Evolutionary conservation across 2,113 vertebrate species (phyloP), one percentile per base, ranked within the genome.

Genomic region (Pseudonaja textilis): DNA sequence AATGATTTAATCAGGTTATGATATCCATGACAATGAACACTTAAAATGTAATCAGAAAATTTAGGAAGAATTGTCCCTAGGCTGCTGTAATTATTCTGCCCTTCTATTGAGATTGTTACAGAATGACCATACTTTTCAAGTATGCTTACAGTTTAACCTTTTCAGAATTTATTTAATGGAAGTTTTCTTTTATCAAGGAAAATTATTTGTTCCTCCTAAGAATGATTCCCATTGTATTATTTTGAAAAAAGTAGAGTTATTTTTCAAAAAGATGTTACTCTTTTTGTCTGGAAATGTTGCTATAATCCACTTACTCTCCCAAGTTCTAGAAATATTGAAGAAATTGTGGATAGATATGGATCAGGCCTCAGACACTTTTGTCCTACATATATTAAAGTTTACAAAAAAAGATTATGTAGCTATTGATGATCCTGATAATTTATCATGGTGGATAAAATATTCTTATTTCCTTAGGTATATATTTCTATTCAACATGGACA

Each of bases 1-100:
- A 98, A 98, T 97, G 98, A 98, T 98, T 98, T 98, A 98, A 98
- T 99, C 98, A 98, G 98, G 97, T 98, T 98, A 98, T 99, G 98
- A 98, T 99, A 98, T 99, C 98, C 98, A 96, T 99, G 98, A 98
- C 98, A 99, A 98, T 98, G 98, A 98, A 97, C 98, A 98, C 98
- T 99, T 99, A 98, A 97, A 98, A 98, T 97, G 97, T 98, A 99
- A 98, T 99, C 98, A 98, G 98, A 98, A 98, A 98, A 98, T 98
- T 98, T 99, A 98, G 98, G 98, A 97, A 97, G 97, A 98, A 98
- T 98, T 98, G 98, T 98, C 98, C 98, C 98, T 98, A 97, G 98
- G 98, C 98, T 98, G 97, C 97, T 96, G 96, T 96, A 97, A 97
- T 98, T 93, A 98, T 97, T 97, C 98, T 98, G 97, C 97, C 97